Percentiles rank a stretch among this genome's conserved stretches.
Evolutionary conservation across 2,888 invertebrate genomes (phyloP).

Genomic region (Proisotoma minuta): DNA sequence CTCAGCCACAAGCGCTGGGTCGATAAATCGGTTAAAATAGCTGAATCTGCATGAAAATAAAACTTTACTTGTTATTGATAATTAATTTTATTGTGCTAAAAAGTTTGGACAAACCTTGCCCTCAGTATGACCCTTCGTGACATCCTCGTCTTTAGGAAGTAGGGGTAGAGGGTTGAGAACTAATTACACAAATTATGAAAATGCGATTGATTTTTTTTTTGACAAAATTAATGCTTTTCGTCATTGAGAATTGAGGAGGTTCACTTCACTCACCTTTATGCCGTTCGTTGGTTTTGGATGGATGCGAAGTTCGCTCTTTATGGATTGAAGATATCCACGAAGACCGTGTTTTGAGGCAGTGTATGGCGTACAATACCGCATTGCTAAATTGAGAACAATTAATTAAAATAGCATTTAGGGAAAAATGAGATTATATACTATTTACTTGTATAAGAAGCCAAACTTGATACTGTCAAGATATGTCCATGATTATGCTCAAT

Average conservation of each 20-base stretch:
- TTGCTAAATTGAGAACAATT: too few relatives aligned
- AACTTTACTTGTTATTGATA: not conserved
- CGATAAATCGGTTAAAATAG: not conserved
- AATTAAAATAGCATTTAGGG: too few relatives aligned
- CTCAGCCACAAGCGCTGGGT: constrained; percentile 14
- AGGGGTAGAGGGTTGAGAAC: too few relatives aligned
- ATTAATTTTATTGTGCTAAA: not conserved
- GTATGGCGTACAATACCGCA: constrained; percentile 22
- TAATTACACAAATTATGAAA: too few relatives aligned
- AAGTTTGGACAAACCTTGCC: too few relatives aligned
- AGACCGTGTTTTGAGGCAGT: constrained; percentile 33
- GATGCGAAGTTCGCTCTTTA: constrained; percentile 17
- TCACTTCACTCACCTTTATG: constrained; percentile 22
- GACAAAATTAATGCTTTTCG: too few relatives aligned
- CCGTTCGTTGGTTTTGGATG: constrained; percentile 22
- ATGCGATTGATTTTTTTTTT: too few relatives aligned
- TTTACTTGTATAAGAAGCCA: too few relatives aligned
- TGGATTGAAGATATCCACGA: constrained; percentile 24
- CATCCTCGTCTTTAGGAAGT: too few relatives aligned
- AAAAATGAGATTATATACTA: too few relatives aligned
- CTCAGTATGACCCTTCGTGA: too few relatives aligned
- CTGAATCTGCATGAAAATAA: not conserved
- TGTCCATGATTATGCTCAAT: constrained; percentile 31
- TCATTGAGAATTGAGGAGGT: too few relatives aligned
- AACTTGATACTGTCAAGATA: constrained; percentile 30